phyloP scores from a whole-genome alignment of 1,140 invertebrate genomes.

The Drosophila kikkawai region DNA sequence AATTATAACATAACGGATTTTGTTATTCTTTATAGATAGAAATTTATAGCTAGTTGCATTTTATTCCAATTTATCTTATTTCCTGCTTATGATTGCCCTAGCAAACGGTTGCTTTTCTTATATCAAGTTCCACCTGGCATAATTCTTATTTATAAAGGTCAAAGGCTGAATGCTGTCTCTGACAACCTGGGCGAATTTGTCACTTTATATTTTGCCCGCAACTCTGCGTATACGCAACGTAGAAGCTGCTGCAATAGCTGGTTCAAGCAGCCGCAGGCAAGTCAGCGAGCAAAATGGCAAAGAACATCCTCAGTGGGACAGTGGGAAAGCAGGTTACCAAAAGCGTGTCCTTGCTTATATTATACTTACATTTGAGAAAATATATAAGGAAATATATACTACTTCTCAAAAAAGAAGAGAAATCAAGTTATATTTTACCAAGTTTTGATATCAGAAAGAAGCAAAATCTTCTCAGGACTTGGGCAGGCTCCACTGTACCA shows the following conservation, averaged over 20 bases:
- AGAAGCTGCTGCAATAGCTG: constrained; percentile 15
- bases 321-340: neutral
- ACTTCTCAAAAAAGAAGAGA: neutral
- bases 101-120: neutral
- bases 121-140: constrained; percentile 3
- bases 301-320: constrained; percentile 12
- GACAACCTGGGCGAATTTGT: constrained; percentile 30
- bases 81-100: neutral
- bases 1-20: neutral
- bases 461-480: neutral
- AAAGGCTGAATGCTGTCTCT: constrained; percentile 16
- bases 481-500: constrained; percentile 18
- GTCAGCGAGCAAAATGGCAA: constrained; percentile 20
- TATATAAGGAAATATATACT: neutral
- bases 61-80: neutral
- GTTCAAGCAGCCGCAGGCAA: constrained; percentile 3
- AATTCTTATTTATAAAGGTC: constrained; percentile 21
- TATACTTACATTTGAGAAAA: neutral
- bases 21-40: neutral
- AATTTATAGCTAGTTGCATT: neutral
- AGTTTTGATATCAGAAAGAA: neutral
- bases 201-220: constrained; percentile 31
- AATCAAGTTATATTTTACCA: neutral
- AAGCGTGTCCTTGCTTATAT: neutral
- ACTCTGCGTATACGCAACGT: constrained; percentile 50